A percentile compares a stretch with the other conserved stretches of the same genome.
These are phyloP conservation scores for Melolontha melolontha DNA, from an alignment of 2,888 invertebrate genomes.

Conservation along the genomic window DNA sequence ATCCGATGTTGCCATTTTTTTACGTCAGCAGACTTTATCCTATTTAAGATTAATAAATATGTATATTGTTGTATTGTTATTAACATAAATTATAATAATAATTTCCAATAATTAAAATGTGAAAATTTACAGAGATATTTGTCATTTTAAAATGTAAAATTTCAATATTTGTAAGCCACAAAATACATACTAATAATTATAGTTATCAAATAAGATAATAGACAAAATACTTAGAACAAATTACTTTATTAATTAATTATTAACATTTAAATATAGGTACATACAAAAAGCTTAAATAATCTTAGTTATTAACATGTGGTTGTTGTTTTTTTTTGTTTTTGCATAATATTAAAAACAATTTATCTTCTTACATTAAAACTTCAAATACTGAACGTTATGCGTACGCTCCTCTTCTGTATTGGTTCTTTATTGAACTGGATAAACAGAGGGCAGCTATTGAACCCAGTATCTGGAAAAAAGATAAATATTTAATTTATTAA, in stretches of 20 bases:
- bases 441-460: slow-evolving; percentile 89
- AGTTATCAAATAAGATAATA: too few species aligned
- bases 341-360: slow-evolving; percentile 31
- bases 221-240: not conserved
- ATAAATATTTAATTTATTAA: slow-evolving; percentile 12
- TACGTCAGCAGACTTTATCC: too few species aligned
- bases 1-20: too few species aligned
- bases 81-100: too few species aligned
- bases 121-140: too few species aligned
- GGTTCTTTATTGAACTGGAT: slow-evolving; percentile 88
- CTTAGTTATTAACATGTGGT: slow-evolving; percentile 32
- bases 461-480: slow-evolving; percentile 76
- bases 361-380: slow-evolving; percentile 11
- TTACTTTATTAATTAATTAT: slow-evolving; percentile 23
- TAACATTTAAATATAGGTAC: slow-evolving; percentile 37
- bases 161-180: too few species aligned
- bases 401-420: slow-evolving; percentile 74
- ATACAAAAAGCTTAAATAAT: slow-evolving; percentile 38
- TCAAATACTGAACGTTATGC: slow-evolving; percentile 52
- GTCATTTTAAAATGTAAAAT: too few species aligned
- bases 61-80: too few species aligned
- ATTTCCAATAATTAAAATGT: too few species aligned
- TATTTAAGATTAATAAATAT: too few species aligned
- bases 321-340: slow-evolving; percentile 2
- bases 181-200: too few species aligned